These are phyloP conservation scores for Neodontobutis hainanensis DNA, from an alignment of 2,113 vertebrate species.

Conservation along the genomic window DNA sequence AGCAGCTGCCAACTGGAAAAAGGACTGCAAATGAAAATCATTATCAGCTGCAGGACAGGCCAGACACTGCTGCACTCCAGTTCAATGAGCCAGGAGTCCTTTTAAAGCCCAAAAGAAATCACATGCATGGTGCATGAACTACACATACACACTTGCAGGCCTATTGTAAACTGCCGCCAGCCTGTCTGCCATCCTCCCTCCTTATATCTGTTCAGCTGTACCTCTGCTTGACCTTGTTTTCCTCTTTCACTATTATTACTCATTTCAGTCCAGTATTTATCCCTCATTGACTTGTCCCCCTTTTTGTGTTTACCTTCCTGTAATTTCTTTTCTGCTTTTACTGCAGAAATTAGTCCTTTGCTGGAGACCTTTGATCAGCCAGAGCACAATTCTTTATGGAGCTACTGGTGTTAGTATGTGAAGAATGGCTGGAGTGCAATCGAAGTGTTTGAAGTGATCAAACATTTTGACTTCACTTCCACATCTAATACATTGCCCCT, in stretches of 20 bases:
- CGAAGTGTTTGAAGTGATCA: conserved; percentile 1
- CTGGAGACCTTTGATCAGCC: conserved; percentile 65
- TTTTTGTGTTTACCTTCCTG: conserved; percentile 18
- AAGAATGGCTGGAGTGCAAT: conserved; percentile 20
- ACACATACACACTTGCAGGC: conserved; percentile 6
- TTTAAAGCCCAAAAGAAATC: conserved; percentile 59
- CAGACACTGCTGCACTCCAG: conserved; percentile 44
- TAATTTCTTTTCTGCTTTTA: conserved; percentile 34
- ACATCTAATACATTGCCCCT: conserved; percentile 27
- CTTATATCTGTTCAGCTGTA: conserved; percentile 13
- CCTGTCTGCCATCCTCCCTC: conserved; percentile 46
- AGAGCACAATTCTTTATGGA: conserved; percentile 57
- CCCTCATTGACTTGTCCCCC: conserved; percentile 1
- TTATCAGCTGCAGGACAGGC: conserved; percentile 73
- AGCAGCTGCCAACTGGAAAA: conserved; percentile 73
- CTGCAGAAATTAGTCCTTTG: conserved; percentile 55
- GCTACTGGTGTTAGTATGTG: conserved; percentile 59
- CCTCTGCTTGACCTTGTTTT: conserved; percentile 50
- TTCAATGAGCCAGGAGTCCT: conserved; percentile 43
- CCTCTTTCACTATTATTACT: conserved; percentile 13
- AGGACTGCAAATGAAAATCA: conserved; percentile 69
- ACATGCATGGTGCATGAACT: conserved; percentile 28
- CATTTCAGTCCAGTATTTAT: conserved; percentile 22
- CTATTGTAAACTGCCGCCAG: conserved; percentile 56
- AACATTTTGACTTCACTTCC: conserved; percentile 37